phyloP scores from a whole-genome alignment of 2,888 invertebrate species.

The Drosophila phalerata region DNA sequence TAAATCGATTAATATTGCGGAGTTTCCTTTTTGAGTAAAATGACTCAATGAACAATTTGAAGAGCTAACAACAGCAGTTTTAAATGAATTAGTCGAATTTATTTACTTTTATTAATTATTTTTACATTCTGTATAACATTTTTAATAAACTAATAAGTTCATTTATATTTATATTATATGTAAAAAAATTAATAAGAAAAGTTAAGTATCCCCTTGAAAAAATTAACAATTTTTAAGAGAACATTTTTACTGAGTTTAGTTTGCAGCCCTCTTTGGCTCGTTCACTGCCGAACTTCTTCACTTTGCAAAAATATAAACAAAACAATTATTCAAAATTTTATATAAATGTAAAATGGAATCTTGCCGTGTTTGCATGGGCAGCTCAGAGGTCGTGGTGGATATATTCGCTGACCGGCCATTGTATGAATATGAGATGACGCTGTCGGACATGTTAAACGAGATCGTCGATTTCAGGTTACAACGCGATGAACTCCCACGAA shows the following conservation, averaged over 20 bases:
- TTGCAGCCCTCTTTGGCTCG: neutral
- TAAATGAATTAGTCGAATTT: too few relatives aligned
- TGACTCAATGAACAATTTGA: neutral
- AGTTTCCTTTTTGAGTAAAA: slow-evolving; percentile 2
- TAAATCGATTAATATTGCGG: neutral
- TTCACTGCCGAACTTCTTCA: neutral
- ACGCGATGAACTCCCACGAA: slow-evolving; percentile 27
- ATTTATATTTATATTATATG: neutral
- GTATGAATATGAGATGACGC: slow-evolving; percentile 8
- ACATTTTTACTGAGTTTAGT: neutral
- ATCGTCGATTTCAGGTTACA: slow-evolving; percentile 16
- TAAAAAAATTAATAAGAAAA: neutral
- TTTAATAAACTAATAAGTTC: neutral
- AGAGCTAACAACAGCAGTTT: neutral
- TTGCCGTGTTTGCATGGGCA: slow-evolving; percentile 36
- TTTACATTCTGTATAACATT: neutral
- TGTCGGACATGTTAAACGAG: slow-evolving; percentile 38
- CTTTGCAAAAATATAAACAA: slow-evolving; percentile 3
- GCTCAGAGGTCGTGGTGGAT: slow-evolving; percentile 17
- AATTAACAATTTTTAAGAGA: neutral
- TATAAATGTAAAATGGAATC: slow-evolving; percentile 19
- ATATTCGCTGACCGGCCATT: slow-evolving; percentile 22
- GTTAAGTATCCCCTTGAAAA: neutral
- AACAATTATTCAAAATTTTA: neutral
- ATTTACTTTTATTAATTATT: too few relatives aligned